Evolutionary conservation across 2,888 invertebrate species (phyloP), one percentile per base, ranked within the genome.

Genomic region (Mythimna ferrago): DNA sequence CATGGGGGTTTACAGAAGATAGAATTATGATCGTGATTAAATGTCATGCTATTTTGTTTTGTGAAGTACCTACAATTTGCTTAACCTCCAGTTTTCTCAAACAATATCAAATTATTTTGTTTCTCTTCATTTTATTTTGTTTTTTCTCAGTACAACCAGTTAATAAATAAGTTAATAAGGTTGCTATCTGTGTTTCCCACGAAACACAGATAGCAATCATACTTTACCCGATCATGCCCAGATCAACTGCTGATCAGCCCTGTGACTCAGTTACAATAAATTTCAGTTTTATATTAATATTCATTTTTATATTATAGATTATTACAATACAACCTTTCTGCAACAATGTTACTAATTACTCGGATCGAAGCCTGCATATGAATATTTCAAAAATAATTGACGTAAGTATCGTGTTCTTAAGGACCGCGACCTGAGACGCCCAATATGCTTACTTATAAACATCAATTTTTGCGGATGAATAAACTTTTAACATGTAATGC

Each of bases 371-470:
- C 38, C 9, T 6, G 7, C 54, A n/a, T 57, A 44, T 70, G 19
- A 66, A 82, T 75, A 81, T 61, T 64, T 65, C 53, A 70, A 68
- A 71, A 51, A 53, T 66, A 74, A 76, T 76, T 70, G 63, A 76
- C 51, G 63, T 16, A 53, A 2, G 7, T 7, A 5, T 70, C 56
- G 66, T 76, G 56, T 26, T 66, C 11, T n/a, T n/a, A 35, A 57
- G 26, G 53, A 9, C 60, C 82, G 64, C 63, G 60, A 69, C 66
- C 66, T 53, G 60, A 41, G 63, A 48, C 63, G 63, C 73, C 73
- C 70, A 53, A 57, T 38, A 35, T 63, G 11, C 72, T 66, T 44
- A 48, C n/a, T n/a, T 44, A 66, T 72, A 51, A 65, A 62, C 41
- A 62, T 51, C 5, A 53, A 21, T 53, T 26, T 41, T 14, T 53